phyloP scores from a whole-genome alignment of 2,113 vertebrate genomes.

The Globicephala melas region DNA sequence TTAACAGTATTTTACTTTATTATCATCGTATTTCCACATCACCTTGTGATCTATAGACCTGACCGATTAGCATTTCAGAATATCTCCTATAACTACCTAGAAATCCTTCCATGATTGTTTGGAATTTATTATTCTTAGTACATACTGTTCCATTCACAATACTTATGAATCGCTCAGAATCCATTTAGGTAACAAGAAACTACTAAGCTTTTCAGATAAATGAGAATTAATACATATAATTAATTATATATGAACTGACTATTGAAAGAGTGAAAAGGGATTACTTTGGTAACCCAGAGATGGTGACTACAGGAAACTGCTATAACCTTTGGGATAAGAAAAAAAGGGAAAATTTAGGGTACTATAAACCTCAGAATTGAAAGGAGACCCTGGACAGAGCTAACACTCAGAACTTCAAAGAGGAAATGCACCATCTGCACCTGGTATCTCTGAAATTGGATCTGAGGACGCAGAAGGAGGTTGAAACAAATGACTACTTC shows the following conservation, averaged over 20 bases:
- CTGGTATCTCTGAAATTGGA: not conserved
- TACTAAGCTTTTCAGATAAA: not conserved
- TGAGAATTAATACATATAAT: not conserved
- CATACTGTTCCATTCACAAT: not conserved
- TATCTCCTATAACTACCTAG: not conserved
- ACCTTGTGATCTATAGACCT: not conserved
- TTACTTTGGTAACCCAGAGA: not conserved
- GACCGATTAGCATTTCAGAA: not conserved
- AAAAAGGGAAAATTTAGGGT: fast-evolving
- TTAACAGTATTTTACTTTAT: not conserved
- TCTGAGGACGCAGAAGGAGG: not conserved
- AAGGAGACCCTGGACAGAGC: too few species aligned
- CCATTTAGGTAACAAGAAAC: not conserved
- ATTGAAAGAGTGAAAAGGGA: not conserved
- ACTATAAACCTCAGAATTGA: not conserved
- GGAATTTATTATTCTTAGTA: not conserved
- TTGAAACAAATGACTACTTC: not conserved
- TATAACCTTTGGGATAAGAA: not conserved
- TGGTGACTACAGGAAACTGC: fast-evolving
- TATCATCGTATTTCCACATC: not conserved
- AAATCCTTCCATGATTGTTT: not conserved
- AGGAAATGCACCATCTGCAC: fast-evolving
- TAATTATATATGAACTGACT: not conserved
- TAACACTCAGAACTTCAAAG: fast-evolving
- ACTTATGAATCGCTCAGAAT: not conserved